These are phyloP conservation scores for Tethea ocularis DNA, from an alignment of 2,888 invertebrate species.

Conservation along the genomic window DNA sequence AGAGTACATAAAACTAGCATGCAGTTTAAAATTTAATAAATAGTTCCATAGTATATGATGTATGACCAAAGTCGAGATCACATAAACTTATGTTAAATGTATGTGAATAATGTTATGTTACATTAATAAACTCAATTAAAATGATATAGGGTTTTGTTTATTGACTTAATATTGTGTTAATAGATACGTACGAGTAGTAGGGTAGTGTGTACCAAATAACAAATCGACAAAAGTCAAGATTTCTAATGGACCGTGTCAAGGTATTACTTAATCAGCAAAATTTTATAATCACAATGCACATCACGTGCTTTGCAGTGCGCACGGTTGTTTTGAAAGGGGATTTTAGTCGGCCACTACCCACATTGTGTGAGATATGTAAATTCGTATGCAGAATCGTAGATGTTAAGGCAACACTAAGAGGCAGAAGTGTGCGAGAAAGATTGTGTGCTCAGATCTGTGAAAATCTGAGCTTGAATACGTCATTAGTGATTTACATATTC, in stretches of 20 bases:
- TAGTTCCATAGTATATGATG: background rate
- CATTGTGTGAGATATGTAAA: constrained; percentile 48
- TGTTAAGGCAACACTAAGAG: constrained; percentile 32
- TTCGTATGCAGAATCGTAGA: constrained; percentile 50
- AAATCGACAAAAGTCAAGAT: constrained; percentile 32
- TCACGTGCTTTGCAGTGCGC: constrained; percentile 37
- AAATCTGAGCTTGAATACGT: background rate
- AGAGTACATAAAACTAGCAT: too few species aligned
- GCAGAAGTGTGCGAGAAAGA: constrained; percentile 17
- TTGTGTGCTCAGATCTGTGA: constrained; percentile 24
- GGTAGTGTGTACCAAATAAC: constrained; percentile 4
- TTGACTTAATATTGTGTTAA: background rate
- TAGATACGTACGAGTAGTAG: background rate
- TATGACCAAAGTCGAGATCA: background rate
- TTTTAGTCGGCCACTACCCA: constrained; percentile 30
- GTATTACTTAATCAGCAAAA: constrained; percentile 50
- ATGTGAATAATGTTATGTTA: background rate
- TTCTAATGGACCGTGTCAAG: constrained; percentile 37
- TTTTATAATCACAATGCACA: constrained; percentile 52
- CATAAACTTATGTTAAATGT: background rate
- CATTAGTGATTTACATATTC: background rate
- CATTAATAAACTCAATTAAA: background rate
- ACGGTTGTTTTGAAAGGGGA: constrained; percentile 48
- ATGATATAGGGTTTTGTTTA: background rate
- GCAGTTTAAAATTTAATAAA: too few species aligned